phyloP scores from a whole-genome alignment of 2,113 vertebrate species.

The Phasianus colchicus region DNA sequence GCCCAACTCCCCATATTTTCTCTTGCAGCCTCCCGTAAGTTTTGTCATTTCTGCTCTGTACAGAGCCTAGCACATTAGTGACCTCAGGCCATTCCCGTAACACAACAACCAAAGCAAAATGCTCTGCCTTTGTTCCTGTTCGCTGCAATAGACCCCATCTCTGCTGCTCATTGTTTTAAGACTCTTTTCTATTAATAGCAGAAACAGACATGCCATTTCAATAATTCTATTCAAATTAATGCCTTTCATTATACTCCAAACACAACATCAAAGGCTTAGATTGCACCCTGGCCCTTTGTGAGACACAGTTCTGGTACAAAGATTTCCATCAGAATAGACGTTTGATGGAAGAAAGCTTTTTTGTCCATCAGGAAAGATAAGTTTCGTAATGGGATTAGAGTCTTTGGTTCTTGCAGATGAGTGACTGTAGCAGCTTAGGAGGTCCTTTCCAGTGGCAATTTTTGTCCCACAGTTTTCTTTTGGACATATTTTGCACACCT shows the following conservation, averaged over 20 bases:
- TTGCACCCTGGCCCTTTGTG: conserved; percentile 62
- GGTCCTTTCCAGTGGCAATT: conserved; percentile 20
- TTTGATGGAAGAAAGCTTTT: conserved; percentile 67
- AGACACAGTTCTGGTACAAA: conserved; percentile 47
- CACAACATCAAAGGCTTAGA: conserved; percentile 63
- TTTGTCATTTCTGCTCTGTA: background rate
- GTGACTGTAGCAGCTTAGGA: conserved; percentile 33
- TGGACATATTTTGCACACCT: background rate
- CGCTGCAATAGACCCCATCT: conserved; percentile 35
- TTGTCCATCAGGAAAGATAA: conserved; percentile 59
- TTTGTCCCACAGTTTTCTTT: background rate
- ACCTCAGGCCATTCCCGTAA: background rate
- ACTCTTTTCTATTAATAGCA: conserved; percentile 64
- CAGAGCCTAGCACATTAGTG: conserved; percentile 4
- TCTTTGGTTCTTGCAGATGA: conserved; percentile 33
- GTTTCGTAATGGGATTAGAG: conserved; percentile 63
- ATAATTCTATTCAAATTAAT: conserved; percentile 75
- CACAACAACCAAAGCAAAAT: conserved; percentile 9
- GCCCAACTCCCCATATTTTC: background rate
- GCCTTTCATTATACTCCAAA: conserved; percentile 71
- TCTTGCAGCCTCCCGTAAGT: background rate
- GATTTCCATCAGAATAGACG: conserved; percentile 65
- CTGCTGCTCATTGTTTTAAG: conserved; percentile 62
- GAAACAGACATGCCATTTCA: conserved; percentile 69
- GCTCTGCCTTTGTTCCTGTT: conserved; percentile 38